phyloP scores from a whole-genome alignment of 1,140 invertebrate species.

The Ooceraea biroi region DNA sequence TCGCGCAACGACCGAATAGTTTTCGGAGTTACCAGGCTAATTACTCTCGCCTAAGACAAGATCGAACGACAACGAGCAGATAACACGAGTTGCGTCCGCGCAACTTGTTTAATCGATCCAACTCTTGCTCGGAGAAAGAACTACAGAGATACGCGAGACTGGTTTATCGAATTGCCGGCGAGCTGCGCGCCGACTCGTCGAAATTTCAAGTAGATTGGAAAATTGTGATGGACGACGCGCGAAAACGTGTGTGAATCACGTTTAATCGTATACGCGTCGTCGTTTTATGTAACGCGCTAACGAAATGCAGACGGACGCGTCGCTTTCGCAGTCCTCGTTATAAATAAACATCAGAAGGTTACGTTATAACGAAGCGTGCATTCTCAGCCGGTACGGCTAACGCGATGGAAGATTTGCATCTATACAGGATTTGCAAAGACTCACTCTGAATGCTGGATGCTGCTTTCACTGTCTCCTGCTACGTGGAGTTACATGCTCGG shows the following conservation, averaged over 20 bases:
- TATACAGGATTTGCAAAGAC: too few species aligned
- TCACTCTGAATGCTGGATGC: neutral
- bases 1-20: conserved; percentile 5
- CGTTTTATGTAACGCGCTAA: conserved; percentile 64
- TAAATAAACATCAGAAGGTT: neutral
- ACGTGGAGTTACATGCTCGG: neutral
- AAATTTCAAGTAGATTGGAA: conserved; percentile 17
- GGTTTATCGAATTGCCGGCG: conserved; percentile 25
- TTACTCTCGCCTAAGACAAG: conserved; percentile 35
- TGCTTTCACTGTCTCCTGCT: neutral
- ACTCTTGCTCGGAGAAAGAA: conserved; percentile 25
- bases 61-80: neutral
- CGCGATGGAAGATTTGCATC: too few species aligned
- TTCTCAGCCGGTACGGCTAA: too few species aligned
- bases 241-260: conserved; percentile 66
- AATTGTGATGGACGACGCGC: conserved; percentile 25
- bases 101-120: conserved; percentile 33
- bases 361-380: neutral
- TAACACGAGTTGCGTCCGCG: neutral
- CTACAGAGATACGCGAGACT: conserved; percentile 2
- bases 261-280: conserved; percentile 50
- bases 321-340: conserved; percentile 1
- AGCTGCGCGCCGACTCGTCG: neutral
- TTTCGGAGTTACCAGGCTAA: conserved; percentile 50
- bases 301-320: conserved; percentile 37